Percentiles rank a stretch among this genome's conserved stretches.
These are phyloP conservation scores for Carcharodon carcharias DNA, from an alignment of 2,797 vertebrate species.

Conservation along the genomic window DNA sequence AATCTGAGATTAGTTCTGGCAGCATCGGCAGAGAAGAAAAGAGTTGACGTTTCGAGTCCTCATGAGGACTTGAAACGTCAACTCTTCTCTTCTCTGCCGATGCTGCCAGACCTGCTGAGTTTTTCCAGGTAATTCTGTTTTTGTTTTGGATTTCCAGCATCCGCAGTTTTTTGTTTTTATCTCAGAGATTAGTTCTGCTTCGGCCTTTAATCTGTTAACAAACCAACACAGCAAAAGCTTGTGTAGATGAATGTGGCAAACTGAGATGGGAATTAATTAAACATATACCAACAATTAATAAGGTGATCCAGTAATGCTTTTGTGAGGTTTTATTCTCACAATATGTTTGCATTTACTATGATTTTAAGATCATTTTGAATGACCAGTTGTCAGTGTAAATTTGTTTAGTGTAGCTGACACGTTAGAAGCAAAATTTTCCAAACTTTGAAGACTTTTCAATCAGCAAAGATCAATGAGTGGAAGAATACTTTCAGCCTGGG, in stretches of 20 bases:
- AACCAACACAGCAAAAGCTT: background rate
- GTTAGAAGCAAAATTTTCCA: constrained; percentile 1
- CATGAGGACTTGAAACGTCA: too few species aligned
- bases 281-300: background rate
- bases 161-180: too few species aligned
- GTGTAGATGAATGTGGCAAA: background rate
- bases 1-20: background rate
- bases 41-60: too few species aligned
- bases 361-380: background rate
- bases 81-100: too few species aligned
- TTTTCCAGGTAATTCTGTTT: too few species aligned
- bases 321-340: background rate
- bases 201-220: background rate
- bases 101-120: too few species aligned
- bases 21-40: too few species aligned
- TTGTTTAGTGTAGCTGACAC: background rate
- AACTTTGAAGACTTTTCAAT: background rate
- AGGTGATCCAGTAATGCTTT: background rate
- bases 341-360: background rate
- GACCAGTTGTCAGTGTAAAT: background rate
- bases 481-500: background rate
- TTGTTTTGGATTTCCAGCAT: too few species aligned
- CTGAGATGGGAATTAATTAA: background rate
- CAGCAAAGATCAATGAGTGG: background rate
- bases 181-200: background rate